Conservation (phyloP, 2,113 vertebrate genomes). For the Butastur rufipennis region DNA sequence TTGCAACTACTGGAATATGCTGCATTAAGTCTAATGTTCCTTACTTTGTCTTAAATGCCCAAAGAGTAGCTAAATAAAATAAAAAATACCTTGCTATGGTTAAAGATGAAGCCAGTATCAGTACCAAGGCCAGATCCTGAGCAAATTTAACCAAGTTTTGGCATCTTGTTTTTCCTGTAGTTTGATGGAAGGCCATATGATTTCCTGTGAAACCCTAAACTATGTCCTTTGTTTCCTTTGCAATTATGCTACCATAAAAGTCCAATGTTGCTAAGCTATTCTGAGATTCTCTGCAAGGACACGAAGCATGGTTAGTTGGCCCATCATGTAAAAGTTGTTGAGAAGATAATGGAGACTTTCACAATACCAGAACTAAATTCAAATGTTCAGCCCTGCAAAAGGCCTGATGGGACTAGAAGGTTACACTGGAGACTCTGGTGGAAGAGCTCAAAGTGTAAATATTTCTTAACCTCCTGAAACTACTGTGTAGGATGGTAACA, state of each 20-base stretch:
- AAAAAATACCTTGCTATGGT: neutral
- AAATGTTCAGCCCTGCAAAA: neutral
- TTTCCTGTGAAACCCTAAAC: neutral
- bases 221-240: neutral
- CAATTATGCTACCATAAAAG: neutral
- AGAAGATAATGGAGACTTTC: neutral
- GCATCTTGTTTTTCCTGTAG: neutral
- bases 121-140: conserved; percentile 11
- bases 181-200: neutral
- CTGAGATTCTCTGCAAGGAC: neutral
- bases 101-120: neutral
- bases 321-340: neutral
- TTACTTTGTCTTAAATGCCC: neutral
- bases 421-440: neutral
- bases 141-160: neutral
- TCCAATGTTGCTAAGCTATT: neutral
- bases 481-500: neutral
- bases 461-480: neutral
- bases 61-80: neutral
- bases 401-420: neutral
- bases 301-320: neutral
- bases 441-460: neutral
- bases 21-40: neutral
- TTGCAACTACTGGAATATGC: neutral
- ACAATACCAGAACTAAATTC: neutral